Percentiles rank a stretch among this genome's conserved stretches.
phyloP scores from a whole-genome alignment of 2,888 invertebrate species.

The Agonopterix subpropinquella region DNA sequence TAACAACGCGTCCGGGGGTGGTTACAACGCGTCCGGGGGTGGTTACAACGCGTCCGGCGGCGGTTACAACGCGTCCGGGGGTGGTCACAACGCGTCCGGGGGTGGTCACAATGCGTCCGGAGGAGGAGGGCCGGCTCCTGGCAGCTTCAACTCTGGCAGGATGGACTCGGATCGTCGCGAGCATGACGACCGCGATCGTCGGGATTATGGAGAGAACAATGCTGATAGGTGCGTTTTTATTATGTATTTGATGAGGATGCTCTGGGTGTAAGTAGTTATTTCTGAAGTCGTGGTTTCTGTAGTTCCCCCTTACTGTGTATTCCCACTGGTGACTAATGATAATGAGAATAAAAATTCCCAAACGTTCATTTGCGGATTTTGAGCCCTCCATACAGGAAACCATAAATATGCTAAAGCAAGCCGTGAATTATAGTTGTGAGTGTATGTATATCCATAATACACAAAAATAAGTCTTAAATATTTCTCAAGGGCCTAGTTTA shows the following conservation, averaged over 20 bases:
- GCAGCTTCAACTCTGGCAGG: slow-evolving; percentile 39
- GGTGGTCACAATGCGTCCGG: slow-evolving; percentile 7
- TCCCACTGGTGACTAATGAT: too few species aligned
- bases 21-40: slow-evolving; percentile 11
- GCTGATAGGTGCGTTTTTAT: slow-evolving; percentile 32
- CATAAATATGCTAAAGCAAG: too few species aligned
- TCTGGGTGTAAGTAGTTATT: too few species aligned
- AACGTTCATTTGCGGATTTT: too few species aligned
- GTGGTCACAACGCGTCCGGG: slow-evolving; percentile 33
- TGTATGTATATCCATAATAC: too few species aligned
- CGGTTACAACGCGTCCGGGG: slow-evolving; percentile 10
- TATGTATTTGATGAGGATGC: background rate
- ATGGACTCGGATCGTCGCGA: slow-evolving; percentile 55
- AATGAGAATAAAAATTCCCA: too few species aligned
- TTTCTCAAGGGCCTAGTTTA: too few species aligned
- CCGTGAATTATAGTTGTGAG: too few species aligned
- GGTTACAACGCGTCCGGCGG: slow-evolving; percentile 33
- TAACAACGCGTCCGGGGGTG: slow-evolving; percentile 13
- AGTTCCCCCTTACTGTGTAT: too few species aligned
- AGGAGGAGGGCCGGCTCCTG: slow-evolving; percentile 16
- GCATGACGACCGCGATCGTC: slow-evolving; percentile 59
- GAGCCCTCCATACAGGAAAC: too few species aligned
- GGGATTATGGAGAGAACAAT: slow-evolving; percentile 48
- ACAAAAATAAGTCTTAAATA: too few species aligned
- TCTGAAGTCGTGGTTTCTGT: too few species aligned